phyloP scores from a whole-genome alignment of 1,140 invertebrate genomes.

The Pararge aegeria region DNA sequence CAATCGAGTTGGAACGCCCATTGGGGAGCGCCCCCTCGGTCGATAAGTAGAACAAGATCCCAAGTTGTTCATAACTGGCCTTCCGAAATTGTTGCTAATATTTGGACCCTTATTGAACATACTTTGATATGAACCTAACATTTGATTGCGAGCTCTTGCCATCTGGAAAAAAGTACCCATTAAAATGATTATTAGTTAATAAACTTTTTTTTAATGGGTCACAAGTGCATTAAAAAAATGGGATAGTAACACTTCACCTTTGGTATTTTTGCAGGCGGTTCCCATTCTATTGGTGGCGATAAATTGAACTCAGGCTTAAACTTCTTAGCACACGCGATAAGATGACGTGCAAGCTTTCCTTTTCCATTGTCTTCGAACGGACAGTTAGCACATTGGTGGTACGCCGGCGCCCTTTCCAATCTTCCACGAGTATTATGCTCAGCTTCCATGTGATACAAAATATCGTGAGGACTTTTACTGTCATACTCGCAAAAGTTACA shows the following conservation, averaged over 20 bases:
- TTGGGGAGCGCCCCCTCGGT: constrained; percentile 42
- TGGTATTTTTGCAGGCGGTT: constrained; percentile 95
- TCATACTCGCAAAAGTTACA: constrained; percentile 94
- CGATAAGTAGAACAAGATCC: constrained; percentile 28
- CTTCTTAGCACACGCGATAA: constrained; percentile 93
- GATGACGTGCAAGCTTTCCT: constrained; percentile 93
- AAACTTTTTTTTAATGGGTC: too few species aligned
- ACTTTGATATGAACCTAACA: constrained; percentile 56
- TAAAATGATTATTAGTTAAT: too few species aligned
- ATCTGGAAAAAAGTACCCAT: constrained; percentile 39
- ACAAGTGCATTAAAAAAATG: too few species aligned
- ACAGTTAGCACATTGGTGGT: constrained; percentile 96
- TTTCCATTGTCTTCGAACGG: constrained; percentile 97
- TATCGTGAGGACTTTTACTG: constrained; percentile 91
- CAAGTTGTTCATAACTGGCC: constrained; percentile 34
- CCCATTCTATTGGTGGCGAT: constrained; percentile 92
- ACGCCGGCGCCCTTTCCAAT: constrained; percentile 90
- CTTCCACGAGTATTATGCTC: constrained; percentile 91
- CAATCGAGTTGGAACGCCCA: constrained; percentile 31
- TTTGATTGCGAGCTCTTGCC: constrained; percentile 66
- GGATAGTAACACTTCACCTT: constrained; percentile 81
- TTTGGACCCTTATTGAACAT: constrained; percentile 44
- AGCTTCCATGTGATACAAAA: constrained; percentile 94
- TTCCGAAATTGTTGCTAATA: constrained; percentile 15
- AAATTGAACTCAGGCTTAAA: constrained; percentile 93